Percentiles rank a stretch among this genome's conserved stretches.
Evolutionary conservation across 2,113 vertebrate genomes (phyloP).

Genomic region (Epinephelus moara): DNA sequence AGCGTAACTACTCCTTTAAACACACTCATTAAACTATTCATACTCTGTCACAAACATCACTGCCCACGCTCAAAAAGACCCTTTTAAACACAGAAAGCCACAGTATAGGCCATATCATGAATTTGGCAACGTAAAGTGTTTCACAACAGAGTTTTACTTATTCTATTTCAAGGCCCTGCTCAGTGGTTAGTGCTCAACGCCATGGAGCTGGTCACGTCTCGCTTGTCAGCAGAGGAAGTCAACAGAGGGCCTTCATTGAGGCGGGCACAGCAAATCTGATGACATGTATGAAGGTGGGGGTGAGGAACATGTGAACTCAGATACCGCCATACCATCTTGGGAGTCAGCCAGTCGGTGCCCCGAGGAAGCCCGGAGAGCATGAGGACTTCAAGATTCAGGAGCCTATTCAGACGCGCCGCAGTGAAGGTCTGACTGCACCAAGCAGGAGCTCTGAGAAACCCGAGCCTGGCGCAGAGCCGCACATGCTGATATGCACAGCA

Average conservation of each 20-base stretch:
- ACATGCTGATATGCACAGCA: constrained; percentile 73
- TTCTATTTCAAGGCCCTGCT: constrained; percentile 60
- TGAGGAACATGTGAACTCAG: constrained; percentile 63
- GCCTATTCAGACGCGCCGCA: constrained; percentile 38
- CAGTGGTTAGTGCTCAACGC: constrained; percentile 65
- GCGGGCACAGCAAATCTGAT: constrained; percentile 65
- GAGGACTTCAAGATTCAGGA: constrained; percentile 51
- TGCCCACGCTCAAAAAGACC: constrained; percentile 27
- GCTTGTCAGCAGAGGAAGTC: constrained; percentile 86
- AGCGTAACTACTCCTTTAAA: constrained; percentile 9
- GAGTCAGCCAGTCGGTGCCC: constrained; percentile 41
- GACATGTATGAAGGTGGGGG: constrained; percentile 74
- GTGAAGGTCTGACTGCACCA: constrained; percentile 46
- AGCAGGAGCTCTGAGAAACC: constrained; percentile 68
- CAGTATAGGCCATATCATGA: constrained; percentile 24
- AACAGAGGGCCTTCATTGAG: constrained; percentile 69
- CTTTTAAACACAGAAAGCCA: constrained; percentile 26
- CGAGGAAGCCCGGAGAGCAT: constrained; percentile 41
- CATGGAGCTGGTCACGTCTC: constrained; percentile 60
- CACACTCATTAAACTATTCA: constrained; percentile 3
- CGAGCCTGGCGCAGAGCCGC: constrained; percentile 53
- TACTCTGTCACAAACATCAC: constrained; percentile 16
- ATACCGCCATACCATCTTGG: constrained; percentile 38
- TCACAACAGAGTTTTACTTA: constrained; percentile 69
- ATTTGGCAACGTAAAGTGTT: constrained; percentile 52